Base-by-base conservation (phyloP, 2,113 vertebrate genomes). In the Prunella himalayana region DNA sequence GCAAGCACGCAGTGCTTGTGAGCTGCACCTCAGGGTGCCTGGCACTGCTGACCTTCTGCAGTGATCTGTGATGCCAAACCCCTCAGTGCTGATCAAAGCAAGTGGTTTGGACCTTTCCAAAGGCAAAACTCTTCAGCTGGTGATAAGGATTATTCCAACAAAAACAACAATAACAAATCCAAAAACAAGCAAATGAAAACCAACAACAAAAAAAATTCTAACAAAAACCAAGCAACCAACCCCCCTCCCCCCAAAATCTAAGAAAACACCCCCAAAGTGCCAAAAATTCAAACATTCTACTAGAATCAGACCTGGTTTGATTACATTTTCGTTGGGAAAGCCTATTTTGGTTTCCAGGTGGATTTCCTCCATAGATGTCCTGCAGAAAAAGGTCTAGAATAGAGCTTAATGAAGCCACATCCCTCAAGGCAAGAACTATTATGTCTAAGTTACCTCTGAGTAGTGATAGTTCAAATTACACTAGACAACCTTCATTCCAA, bases 201-300 rank as follows among this genome's bases (percentile, higher is more conserved):
- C 9, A 31, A 41, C 5, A 25, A 12, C 22, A 31, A 21, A 49
- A 35, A 54, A 11, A 49, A 49, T 9, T 2, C 16, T 24, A 31
- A 4, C 4, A 17, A 27, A 39, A 39, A 39, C 8, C 11, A 59
- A 35, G 10, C 9, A 53, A 20, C 8, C 5, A 13, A 3, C 37
- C 4, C 49, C 49, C 3, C 8, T 1, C 2, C 27, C 4, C 15
- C 7, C 21, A 54, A 54, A 33, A 37, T 3, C 5, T 44, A 18
- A 54, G 17, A 15, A n/a, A 72, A 11, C 3, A 4, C 2, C 7
- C 23, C 8, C 11, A 37, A 53, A 37, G 1, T 57, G 19, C 49
- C 10, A 71, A 69, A 82, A 75, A 78, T 1, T 9, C 3, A 57
- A 56, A 13, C 9, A 57, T 87, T 88, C 45, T 59, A 7, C 6